phyloP scores from a whole-genome alignment of 1,140 invertebrate species.

The Phymastichus coffea region DNA sequence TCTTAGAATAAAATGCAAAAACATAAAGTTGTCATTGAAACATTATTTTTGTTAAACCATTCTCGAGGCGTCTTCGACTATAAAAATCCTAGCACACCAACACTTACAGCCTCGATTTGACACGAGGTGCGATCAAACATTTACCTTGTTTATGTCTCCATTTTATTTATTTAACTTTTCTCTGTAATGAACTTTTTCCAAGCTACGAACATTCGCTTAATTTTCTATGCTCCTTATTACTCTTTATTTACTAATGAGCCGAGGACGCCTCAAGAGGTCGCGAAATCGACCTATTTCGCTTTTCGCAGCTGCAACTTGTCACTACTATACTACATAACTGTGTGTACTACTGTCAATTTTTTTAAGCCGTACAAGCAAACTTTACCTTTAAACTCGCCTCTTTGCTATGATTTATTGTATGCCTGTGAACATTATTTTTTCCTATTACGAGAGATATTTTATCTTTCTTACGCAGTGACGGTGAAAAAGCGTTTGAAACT shows the following conservation, averaged over 20 bases:
- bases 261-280: slow-evolving; percentile 40
- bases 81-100: not conserved
- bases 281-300: slow-evolving; percentile 47
- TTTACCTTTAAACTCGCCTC: slow-evolving; percentile 37
- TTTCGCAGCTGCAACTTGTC: slow-evolving; percentile 57
- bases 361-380: slow-evolving; percentile 45
- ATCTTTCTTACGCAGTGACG: no score
- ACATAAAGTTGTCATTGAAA: not conserved
- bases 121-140: not conserved
- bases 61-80: slow-evolving; percentile 13
- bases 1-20: not conserved
- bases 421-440: no score
- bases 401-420: slow-evolving; percentile 23
- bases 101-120: not conserved
- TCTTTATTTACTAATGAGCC: not conserved
- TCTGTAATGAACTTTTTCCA: not conserved
- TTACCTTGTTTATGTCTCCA: slow-evolving; percentile 1
- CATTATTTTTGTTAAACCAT: not conserved
- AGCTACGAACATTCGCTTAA: slow-evolving; percentile 7
- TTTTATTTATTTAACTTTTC: not conserved
- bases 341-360: slow-evolving; percentile 56
- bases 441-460: no score
- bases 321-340: slow-evolving; percentile 58
- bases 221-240: not conserved
- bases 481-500: slow-evolving; percentile 39